These are phyloP conservation scores for Poeciliopsis occidentalis DNA, from an alignment of 2,113 vertebrate species.

Conservation along the genomic window DNA sequence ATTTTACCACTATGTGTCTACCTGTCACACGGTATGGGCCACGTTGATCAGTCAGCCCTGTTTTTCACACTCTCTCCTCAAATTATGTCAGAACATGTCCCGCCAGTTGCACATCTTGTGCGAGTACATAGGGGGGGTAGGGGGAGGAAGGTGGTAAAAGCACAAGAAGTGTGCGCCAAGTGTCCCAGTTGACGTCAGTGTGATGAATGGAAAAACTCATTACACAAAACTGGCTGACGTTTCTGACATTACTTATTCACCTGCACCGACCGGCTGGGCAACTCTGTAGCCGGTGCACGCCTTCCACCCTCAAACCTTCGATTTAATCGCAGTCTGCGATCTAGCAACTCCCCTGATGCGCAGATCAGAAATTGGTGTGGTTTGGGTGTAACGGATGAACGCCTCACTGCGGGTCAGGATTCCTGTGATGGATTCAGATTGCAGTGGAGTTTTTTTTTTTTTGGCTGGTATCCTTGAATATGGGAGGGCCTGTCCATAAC, in stretches of 20 bases:
- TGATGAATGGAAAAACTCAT: conserved; percentile 71
- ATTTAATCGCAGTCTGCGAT: conserved; percentile 52
- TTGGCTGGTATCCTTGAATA: conserved; percentile 49
- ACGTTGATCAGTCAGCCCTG: conserved; percentile 33
- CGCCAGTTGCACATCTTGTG: conserved; percentile 11
- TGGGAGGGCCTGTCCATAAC: conserved; percentile 55
- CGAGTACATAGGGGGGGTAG: neutral
- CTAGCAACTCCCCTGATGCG: conserved; percentile 32
- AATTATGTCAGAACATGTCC: conserved; percentile 62
- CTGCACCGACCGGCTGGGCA: conserved; percentile 67
- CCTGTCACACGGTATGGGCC: conserved; percentile 34
- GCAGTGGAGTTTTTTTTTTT: conserved; percentile 50
- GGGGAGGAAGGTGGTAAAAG: conserved; percentile 1
- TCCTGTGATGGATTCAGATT: conserved; percentile 28
- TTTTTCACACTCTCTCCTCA: conserved; percentile 21
- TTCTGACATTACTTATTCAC: conserved; percentile 60
- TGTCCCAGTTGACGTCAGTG: conserved; percentile 58
- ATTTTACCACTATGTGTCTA: conserved; percentile 55
- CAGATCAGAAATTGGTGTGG: conserved; percentile 36
- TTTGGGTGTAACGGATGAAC: conserved; percentile 34
- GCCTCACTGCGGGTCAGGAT: conserved; percentile 10
- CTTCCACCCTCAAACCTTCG: conserved; percentile 32
- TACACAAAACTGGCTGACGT: conserved; percentile 44
- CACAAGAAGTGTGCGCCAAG: neutral
- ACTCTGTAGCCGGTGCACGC: conserved; percentile 58